Evolutionary conservation across 2,797 vertebrate genomes (phyloP), one percentile per base, ranked within the genome.

Genomic region (Ptychobarbus kaznakovi): DNA sequence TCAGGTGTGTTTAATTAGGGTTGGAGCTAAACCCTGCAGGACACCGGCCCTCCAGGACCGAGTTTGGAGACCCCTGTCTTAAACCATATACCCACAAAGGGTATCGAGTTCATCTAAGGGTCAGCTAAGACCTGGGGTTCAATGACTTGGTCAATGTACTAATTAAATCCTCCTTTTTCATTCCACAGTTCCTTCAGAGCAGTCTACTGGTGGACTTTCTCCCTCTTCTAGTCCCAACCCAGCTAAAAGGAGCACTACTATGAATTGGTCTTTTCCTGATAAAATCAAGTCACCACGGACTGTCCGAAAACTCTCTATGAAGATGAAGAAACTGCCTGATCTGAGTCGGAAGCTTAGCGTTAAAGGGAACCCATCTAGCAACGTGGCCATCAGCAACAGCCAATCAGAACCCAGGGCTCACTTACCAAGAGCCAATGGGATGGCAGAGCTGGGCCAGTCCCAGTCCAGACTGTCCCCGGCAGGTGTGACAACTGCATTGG

Each of bases 231-330:
- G 96, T 90, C 97, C 97, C 8, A 98, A 96, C 91, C 96, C 97
- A 3, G 88, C 95, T 86, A 99, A 99, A 93, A 99, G 98, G 93
- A 96, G 96, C 0, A 95, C 96, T 88, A 96, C 97, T 49, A 96
- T 99, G 91, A 99, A 96, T 92, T 99, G 98, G 98, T 97, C 97
- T 88, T 97, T 99, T 78, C 98, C 97, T 0, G 98, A 99, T 90
- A 98, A 96, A 95, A 99, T 99, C 90, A 99, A 98, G 92, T 99
- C 98, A 86, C 98, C 98, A 1, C 95, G 97, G 88, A 99, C 98
- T 0, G 98, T 99, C 82, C 95, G 98, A 87, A 99, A 99, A 90
- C 97, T 99, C 90, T 99, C 98, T 65, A 99, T 99, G 96, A 99
- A 97, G 93, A 99, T 99, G 97, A 99, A 97, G 93, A 99, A 96